Evolutionary conservation across 1,140 invertebrate genomes (phyloP).

Genomic region (Aphelenchoides fujianensis): DNA sequence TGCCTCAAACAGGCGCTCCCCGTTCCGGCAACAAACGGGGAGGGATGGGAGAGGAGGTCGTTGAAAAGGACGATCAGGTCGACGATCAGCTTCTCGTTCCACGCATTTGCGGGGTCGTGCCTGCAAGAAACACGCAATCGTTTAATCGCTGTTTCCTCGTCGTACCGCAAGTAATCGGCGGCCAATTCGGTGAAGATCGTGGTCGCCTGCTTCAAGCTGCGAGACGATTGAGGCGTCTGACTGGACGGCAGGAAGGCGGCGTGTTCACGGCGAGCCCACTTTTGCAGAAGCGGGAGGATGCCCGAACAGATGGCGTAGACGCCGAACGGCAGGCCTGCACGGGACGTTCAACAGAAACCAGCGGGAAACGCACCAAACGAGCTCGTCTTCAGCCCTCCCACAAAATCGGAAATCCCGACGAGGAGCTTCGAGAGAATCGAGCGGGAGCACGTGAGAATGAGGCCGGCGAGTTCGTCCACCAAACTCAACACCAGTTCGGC

Average conservation of each 20-base stretch:
- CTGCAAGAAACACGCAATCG: conserved; percentile 12
- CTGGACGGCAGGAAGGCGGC: conserved; percentile 18
- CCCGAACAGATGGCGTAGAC: neutral
- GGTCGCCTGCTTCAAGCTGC: conserved; percentile 22
- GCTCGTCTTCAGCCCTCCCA: conserved; percentile 2
- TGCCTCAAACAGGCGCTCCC: conserved; percentile 29
- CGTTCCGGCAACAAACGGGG: conserved; percentile 28
- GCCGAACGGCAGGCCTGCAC: conserved; percentile 25
- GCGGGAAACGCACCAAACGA: conserved; percentile 8
- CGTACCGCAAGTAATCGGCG: conserved; percentile 18
- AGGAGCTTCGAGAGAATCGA: conserved; percentile 20
- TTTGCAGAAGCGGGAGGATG: conserved; percentile 25
- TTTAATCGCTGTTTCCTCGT: too few relatives aligned
- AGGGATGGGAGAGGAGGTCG: conserved; percentile 28
- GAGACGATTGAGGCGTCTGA: conserved; percentile 10
- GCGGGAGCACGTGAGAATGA: conserved; percentile 18
- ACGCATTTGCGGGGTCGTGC: conserved; percentile 15
- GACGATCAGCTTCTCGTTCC: conserved; percentile 9
- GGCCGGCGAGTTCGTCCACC: conserved; percentile 20
- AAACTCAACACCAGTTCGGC: conserved; percentile 23
- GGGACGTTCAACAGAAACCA: neutral
- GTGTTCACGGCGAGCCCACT: conserved; percentile 23
- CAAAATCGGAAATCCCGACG: conserved; percentile 8
- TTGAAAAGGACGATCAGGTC: conserved; percentile 23
- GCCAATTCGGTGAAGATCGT: conserved; percentile 24